These are phyloP conservation scores for Falco peregrinus DNA, from an alignment of 2,797 vertebrate species.

Conservation along the genomic window DNA sequence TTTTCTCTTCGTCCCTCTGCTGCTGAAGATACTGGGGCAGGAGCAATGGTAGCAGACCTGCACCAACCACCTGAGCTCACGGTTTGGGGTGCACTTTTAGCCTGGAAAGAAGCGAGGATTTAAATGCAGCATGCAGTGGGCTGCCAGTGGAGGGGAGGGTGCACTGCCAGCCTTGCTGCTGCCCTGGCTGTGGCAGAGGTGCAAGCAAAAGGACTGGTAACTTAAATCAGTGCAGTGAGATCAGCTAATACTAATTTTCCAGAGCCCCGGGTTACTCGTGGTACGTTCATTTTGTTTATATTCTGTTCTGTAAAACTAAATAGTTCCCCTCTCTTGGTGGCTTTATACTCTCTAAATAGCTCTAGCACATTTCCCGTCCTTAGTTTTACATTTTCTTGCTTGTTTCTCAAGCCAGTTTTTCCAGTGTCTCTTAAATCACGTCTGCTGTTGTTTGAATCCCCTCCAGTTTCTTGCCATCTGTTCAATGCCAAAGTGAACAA, in stretches of 20 bases:
- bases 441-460: neutral
- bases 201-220: neutral
- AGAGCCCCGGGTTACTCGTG: neutral
- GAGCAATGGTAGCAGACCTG: neutral
- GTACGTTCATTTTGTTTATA: neutral
- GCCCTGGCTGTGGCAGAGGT: neutral
- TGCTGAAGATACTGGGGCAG: neutral
- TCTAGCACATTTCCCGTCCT: neutral
- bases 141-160: neutral
- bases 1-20: neutral
- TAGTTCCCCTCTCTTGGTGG: neutral
- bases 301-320: slow-evolving; percentile 1
- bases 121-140: neutral
- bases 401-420: slow-evolving; percentile 24
- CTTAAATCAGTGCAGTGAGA: neutral
- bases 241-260: neutral
- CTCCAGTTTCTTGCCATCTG: slow-evolving; percentile 26
- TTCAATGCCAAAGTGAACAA: neutral
- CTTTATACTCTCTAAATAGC: neutral
- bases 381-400: neutral
- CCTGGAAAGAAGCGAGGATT: neutral
- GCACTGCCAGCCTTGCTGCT: neutral
- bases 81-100: neutral
- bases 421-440: neutral
- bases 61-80: fast-evolving